Evolutionary conservation across 2,113 vertebrate genomes (phyloP).

Genomic region (Alouatta palliata): DNA sequence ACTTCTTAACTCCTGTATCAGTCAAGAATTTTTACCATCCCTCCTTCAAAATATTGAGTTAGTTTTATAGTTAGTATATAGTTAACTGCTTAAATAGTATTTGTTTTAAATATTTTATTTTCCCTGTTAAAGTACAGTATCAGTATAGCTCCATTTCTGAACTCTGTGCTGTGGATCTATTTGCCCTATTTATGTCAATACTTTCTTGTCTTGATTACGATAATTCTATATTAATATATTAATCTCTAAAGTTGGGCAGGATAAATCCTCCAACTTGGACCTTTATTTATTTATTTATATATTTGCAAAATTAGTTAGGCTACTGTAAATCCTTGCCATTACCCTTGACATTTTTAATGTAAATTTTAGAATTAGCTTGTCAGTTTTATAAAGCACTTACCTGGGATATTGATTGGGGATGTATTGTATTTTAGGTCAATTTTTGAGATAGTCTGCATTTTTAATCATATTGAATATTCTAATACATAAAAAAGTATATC

Average conservation of each 20-base stretch:
- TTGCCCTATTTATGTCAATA: not conserved
- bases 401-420: not conserved
- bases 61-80: not conserved
- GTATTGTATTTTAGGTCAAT: not conserved
- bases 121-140: not conserved
- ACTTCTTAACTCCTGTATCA: no score
- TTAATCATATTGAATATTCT: not conserved
- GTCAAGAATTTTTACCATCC: not conserved
- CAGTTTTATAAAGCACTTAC: not conserved
- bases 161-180: not conserved
- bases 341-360: not conserved
- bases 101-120: not conserved
- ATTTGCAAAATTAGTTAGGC: not conserved
- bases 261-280: not conserved
- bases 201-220: not conserved
- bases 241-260: not conserved
- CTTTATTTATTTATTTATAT: not conserved
- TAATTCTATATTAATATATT: not conserved
- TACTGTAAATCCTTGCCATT: not conserved
- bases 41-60: not conserved
- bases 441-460: not conserved
- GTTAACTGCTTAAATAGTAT: not conserved
- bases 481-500: not conserved
- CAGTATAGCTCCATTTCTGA: not conserved
- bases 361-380: not conserved